Conservation (phyloP, 2,113 vertebrate species). For the Todiramphus saurophagus region DNA sequence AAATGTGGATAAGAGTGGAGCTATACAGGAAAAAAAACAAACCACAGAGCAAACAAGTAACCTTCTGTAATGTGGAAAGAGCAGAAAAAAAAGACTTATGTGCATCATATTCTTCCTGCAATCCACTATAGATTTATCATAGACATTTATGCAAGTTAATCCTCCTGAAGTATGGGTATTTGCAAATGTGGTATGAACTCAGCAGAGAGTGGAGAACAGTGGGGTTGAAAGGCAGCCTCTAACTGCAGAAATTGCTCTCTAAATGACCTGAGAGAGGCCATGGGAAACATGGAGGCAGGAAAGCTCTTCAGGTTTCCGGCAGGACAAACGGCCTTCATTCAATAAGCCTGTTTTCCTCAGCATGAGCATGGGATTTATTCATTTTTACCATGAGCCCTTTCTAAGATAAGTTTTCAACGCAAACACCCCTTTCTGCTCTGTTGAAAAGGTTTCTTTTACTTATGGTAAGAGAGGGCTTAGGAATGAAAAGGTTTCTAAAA, state of each 20-base stretch:
- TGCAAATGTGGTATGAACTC: background rate
- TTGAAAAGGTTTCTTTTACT: background rate
- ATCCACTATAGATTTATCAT: background rate
- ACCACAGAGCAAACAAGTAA: background rate
- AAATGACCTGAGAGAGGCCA: background rate
- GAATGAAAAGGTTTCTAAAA: background rate
- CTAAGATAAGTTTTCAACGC: background rate
- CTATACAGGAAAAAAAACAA: background rate
- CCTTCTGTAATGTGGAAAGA: background rate
- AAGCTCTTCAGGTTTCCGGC: background rate
- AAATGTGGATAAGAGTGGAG: background rate
- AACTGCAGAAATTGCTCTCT: background rate
- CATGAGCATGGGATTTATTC: background rate
- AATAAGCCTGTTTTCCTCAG: background rate
- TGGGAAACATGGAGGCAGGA: background rate
- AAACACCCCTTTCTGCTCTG: background rate
- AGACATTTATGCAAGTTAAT: background rate
- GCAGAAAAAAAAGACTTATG: background rate
- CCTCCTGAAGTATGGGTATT: background rate
- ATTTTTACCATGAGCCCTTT: background rate
- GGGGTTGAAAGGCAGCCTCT: background rate
- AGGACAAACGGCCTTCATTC: background rate
- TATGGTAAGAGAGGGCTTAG: background rate
- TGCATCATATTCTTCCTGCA: background rate
- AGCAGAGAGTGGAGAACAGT: background rate